Evolutionary conservation across 2,797 vertebrate genomes (phyloP).

Genomic region (Xenentodon cancila): DNA sequence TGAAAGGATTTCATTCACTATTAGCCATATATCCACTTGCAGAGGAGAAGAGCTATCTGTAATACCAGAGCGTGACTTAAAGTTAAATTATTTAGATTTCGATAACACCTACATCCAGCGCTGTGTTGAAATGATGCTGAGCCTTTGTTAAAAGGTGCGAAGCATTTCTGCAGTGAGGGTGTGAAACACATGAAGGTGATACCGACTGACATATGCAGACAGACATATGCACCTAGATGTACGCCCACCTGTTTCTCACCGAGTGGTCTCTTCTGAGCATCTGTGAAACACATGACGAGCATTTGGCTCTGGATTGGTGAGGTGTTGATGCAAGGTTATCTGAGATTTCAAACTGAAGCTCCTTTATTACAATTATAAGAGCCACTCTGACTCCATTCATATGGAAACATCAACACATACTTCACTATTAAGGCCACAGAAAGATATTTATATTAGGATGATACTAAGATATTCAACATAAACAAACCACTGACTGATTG

Average conservation of each 20-base stretch:
- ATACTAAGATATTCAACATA: too few species aligned
- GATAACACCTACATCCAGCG: not conserved
- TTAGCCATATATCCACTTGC: slow-evolving; percentile 4
- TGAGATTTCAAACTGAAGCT: slow-evolving; percentile 28
- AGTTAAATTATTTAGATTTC: slow-evolving; percentile 8
- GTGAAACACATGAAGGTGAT: slow-evolving; percentile 79
- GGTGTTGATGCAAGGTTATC: slow-evolving; percentile 3
- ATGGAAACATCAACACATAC: slow-evolving; percentile 3
- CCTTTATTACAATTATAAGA: not conserved
- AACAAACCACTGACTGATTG: too few species aligned
- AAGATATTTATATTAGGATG: too few species aligned
- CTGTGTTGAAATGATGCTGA: not conserved
- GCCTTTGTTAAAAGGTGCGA: slow-evolving; percentile 11
- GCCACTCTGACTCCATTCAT: not conserved
- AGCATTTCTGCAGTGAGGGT: slow-evolving; percentile 2
- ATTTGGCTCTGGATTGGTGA: slow-evolving; percentile 9
- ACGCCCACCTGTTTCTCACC: slow-evolving; percentile 40
- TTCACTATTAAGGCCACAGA: too few species aligned
- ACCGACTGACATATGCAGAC: slow-evolving; percentile 61
- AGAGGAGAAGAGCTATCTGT: not conserved
- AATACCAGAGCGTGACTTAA: not conserved
- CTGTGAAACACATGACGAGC: slow-evolving; percentile 39
- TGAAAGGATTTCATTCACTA: slow-evolving; percentile 23
- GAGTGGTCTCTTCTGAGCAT: slow-evolving; percentile 41
- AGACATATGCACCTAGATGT: slow-evolving; percentile 6